A percentile compares a stretch with the other conserved stretches of the same genome.
Conservation (phyloP, 2,888 invertebrate genomes). For the Leptodirus hochenwartii region DNA sequence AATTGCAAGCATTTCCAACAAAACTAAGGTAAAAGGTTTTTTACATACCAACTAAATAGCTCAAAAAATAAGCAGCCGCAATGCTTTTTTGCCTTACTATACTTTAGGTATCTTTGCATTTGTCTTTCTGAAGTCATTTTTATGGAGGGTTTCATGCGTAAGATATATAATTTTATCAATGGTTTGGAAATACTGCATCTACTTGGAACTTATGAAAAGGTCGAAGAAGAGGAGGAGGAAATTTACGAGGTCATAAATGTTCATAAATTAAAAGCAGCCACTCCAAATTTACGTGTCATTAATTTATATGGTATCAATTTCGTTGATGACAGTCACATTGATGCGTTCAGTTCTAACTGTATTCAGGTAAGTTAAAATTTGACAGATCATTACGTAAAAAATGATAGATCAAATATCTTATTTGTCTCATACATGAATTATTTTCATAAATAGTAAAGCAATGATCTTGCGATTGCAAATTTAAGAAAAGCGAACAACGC, state of each 20-base stretch:
- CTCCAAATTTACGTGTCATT: slow-evolving; percentile 92
- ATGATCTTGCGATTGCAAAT: no score
- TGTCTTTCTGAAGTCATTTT: slow-evolving; percentile 99
- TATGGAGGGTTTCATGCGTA: slow-evolving; percentile 99
- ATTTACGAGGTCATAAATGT: slow-evolving; percentile 99
- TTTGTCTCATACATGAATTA: no score
- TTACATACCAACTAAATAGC: no score
- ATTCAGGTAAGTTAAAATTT: slow-evolving; percentile 46
- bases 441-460: no score
- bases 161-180: slow-evolving; percentile 98
- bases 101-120: slow-evolving; percentile 32
- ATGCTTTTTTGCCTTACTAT: background rate
- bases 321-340: slow-evolving; percentile 96
- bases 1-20: slow-evolving; percentile 96
- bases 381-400: no score
- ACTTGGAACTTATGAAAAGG: slow-evolving; percentile 94
- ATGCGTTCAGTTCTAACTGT: slow-evolving; percentile 92
- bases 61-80: slow-evolving; percentile 1
- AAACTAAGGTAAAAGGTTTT: slow-evolving; percentile 85
- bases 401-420: background rate
- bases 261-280: slow-evolving; percentile 93
- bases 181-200: slow-evolving; percentile 93
- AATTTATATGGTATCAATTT: slow-evolving; percentile 98
- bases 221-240: slow-evolving; percentile 98
- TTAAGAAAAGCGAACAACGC: no score